A percentile compares a stretch with the other conserved stretches of the same genome.
phyloP scores from a whole-genome alignment of 2,888 invertebrate species.

The Sarcophaga carnaria region DNA sequence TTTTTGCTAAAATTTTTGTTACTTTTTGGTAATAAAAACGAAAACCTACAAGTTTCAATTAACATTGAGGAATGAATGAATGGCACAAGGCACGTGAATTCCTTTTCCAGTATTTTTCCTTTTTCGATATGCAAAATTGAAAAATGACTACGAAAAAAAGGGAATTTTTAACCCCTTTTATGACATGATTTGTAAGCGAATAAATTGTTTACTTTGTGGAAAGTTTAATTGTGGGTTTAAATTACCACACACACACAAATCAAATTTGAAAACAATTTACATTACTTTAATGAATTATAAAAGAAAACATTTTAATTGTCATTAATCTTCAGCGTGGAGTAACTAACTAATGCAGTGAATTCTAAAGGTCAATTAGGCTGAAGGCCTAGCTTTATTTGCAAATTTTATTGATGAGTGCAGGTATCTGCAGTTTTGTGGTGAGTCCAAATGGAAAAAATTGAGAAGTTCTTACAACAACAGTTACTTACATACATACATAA shows the following conservation, averaged over 20 bases:
- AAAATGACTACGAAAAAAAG: conserved; percentile 1
- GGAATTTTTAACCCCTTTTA: neutral
- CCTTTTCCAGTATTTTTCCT: neutral
- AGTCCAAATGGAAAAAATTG: too few relatives aligned
- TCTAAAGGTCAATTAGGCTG: too few relatives aligned
- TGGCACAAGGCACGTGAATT: conserved; percentile 10
- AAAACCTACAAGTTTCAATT: conserved; percentile 69
- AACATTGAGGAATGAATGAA: conserved; percentile 33
- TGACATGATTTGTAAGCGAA: neutral
- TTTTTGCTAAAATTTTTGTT: neutral
- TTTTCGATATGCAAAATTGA: conserved; percentile 1
- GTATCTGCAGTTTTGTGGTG: too few relatives aligned
- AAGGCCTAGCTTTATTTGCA: too few relatives aligned
- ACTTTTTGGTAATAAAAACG: conserved; percentile 52
- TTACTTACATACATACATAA: too few relatives aligned
- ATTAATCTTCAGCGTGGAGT: too few relatives aligned
- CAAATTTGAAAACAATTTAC: too few relatives aligned
- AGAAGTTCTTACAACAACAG: too few relatives aligned
- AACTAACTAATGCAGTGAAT: too few relatives aligned
- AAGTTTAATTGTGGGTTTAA: neutral
- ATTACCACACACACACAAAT: neutral
- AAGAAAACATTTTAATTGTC: too few relatives aligned
- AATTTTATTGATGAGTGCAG: too few relatives aligned
- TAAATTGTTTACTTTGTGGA: neutral
- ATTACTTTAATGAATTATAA: too few relatives aligned